phyloP scores from a whole-genome alignment of 2,113 vertebrate species.

The Mastomys coucha region DNA sequence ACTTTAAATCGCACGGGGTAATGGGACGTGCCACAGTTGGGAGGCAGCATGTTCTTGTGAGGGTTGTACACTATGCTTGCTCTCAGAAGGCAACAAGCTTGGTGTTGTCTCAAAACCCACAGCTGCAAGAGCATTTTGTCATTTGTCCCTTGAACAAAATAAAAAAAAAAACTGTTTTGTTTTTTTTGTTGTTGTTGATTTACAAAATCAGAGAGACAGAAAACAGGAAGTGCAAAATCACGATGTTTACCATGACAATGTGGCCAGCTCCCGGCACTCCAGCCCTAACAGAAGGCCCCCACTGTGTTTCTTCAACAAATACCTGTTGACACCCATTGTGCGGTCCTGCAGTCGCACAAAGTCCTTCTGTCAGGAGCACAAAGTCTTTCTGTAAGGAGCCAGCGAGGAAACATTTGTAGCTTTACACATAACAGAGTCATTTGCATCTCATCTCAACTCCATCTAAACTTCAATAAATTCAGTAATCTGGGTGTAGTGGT shows the following conservation, averaged over 20 bases:
- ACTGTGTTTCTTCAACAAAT: background rate
- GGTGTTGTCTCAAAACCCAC: background rate
- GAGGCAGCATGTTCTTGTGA: background rate
- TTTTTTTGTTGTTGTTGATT: background rate
- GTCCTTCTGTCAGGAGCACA: background rate
- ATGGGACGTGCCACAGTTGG: background rate
- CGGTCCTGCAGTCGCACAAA: rapidly evolving
- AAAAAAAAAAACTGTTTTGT: background rate
- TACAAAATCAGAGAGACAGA: background rate
- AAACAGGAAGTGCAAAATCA: background rate
- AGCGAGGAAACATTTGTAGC: background rate
- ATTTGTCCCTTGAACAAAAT: background rate
- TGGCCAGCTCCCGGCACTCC: rapidly evolving
- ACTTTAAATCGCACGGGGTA: too few species aligned
- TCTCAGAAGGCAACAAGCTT: background rate
- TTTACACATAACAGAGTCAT: rapidly evolving
- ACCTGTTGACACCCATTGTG: too few species aligned
- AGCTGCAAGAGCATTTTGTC: background rate
- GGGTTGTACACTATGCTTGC: background rate
- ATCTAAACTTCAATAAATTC: background rate
- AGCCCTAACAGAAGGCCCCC: background rate
- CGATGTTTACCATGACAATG: rapidly evolving
- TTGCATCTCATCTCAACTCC: background rate
- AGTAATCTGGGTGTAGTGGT: background rate
- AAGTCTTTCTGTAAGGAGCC: too few species aligned